A percentile compares a stretch with the other conserved stretches of the same genome.
These are phyloP conservation scores for Cryptotermes secundus DNA, from an alignment of 1,140 invertebrate species.

Conservation along the genomic window DNA sequence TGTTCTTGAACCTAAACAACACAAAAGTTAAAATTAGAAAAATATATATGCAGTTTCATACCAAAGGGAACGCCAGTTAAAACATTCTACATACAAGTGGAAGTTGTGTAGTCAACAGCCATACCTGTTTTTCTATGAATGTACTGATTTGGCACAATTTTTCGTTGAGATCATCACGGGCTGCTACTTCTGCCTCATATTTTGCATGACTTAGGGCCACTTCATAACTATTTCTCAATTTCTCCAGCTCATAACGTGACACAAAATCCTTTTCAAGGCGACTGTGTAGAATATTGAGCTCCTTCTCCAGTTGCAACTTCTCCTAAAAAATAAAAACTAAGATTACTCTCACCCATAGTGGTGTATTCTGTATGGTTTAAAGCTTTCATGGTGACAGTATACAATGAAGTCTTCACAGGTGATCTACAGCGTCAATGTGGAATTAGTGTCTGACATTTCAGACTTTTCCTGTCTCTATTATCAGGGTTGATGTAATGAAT, in stretches of 20 bases:
- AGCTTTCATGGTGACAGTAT: no score
- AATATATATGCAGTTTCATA: no score
- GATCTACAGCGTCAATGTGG: no score
- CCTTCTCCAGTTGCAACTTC: constrained; percentile 37
- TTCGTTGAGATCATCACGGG: constrained; percentile 37
- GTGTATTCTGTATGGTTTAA: no score
- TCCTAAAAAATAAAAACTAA: constrained; percentile 34
- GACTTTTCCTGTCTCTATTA: no score
- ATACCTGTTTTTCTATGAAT: constrained; percentile 27
- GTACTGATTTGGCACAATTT: constrained; percentile 20
- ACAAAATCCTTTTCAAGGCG: constrained; percentile 40
- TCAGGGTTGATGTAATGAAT: no score
- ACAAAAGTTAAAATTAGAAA: constrained; percentile 16
- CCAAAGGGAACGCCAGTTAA: no score
- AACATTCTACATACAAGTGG: no score
- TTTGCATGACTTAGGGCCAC: constrained; percentile 28
- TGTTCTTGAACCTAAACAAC: constrained; percentile 39
- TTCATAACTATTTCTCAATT: constrained; percentile 31
- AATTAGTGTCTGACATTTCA: no score
- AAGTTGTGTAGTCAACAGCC: not conserved
- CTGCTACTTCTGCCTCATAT: constrained; percentile 37
- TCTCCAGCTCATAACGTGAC: constrained; percentile 37
- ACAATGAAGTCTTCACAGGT: no score
- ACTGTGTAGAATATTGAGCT: constrained; percentile 35
- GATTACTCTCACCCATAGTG: no score